These are phyloP conservation scores for Numida meleagris DNA, from an alignment of 2,113 vertebrate species.

Conservation along the genomic window DNA sequence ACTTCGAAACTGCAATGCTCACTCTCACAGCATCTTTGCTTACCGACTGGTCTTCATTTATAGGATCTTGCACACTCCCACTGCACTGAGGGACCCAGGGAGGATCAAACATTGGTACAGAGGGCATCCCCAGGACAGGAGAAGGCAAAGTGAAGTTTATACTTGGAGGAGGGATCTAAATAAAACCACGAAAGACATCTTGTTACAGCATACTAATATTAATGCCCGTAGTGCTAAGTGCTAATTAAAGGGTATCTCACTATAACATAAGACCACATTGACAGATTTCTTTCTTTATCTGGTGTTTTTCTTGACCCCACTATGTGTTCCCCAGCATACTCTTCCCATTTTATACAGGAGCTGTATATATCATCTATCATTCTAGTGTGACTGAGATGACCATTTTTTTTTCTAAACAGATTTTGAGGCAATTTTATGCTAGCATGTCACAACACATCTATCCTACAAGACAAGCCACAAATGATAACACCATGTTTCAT, in stretches of 20 bases:
- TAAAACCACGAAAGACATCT: not conserved
- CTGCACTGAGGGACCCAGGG: slow-evolving; percentile 98
- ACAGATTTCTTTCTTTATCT: not conserved
- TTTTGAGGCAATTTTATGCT: not conserved
- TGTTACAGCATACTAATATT: not conserved
- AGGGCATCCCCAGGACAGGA: slow-evolving; percentile 98
- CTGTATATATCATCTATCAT: not conserved
- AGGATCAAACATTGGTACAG: slow-evolving; percentile 97
- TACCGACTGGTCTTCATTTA: slow-evolving; percentile 98
- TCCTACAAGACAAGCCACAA: not conserved
- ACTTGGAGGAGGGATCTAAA: slow-evolving; percentile 95
- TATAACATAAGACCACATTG: not conserved
- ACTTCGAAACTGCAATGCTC: not conserved
- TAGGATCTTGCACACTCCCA: slow-evolving; percentile 95
- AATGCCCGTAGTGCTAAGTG: not conserved
- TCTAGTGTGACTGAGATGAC: not conserved
- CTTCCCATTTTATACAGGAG: not conserved
- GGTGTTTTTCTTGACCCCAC: not conserved
- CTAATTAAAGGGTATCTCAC: not conserved
- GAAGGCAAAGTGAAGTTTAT: slow-evolving; percentile 99
- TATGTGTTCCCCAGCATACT: not conserved
- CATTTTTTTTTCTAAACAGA: not conserved
- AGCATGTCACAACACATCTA: not conserved
- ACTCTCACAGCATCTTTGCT: slow-evolving; percentile 57
- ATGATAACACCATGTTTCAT: not conserved